Conservation (phyloP, 2,113 vertebrate genomes). For the Tamias sibiricus region DNA sequence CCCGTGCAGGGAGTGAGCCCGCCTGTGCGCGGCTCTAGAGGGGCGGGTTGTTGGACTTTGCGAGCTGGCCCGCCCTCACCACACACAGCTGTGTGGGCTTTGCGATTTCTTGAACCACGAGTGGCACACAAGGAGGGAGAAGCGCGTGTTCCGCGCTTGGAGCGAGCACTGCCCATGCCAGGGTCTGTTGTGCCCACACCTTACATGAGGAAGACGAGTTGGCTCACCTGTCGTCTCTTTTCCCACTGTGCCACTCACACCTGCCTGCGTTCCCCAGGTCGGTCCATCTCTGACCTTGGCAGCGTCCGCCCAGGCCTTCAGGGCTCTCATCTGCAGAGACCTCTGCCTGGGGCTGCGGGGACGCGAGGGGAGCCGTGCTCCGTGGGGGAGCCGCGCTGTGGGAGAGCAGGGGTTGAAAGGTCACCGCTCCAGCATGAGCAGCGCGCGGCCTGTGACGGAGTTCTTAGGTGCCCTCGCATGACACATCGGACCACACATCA, state of each 20-base stretch:
- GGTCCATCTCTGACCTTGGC: neutral
- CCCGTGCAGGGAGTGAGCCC: neutral
- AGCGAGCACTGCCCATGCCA: fast-evolving
- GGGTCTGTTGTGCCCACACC: too few species aligned
- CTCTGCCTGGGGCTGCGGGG: fast-evolving
- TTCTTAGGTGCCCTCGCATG: neutral
- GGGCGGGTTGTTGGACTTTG: neutral
- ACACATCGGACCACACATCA: too few species aligned
- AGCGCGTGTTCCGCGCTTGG: neutral
- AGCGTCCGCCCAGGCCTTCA: fast-evolving
- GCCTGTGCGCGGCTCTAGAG: too few species aligned
- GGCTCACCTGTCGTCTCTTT: neutral
- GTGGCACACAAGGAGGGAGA: neutral
- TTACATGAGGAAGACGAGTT: too few species aligned
- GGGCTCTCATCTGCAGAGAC: neutral
- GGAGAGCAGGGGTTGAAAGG: neutral
- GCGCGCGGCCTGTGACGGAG: neutral
- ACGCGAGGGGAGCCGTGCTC: fast-evolving
- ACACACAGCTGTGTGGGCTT: neutral
- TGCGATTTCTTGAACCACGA: neutral
- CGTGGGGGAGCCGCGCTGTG: fast-evolving
- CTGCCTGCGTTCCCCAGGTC: too few species aligned
- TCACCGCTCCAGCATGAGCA: fast-evolving
- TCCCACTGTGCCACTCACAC: fast-evolving
- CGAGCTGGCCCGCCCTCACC: too few species aligned